A percentile compares a stretch with the other conserved stretches of the same genome.
Evolutionary conservation across 92 coral and sea anemone species (phyloP).

Genomic region (Phenganax subtilis): DNA sequence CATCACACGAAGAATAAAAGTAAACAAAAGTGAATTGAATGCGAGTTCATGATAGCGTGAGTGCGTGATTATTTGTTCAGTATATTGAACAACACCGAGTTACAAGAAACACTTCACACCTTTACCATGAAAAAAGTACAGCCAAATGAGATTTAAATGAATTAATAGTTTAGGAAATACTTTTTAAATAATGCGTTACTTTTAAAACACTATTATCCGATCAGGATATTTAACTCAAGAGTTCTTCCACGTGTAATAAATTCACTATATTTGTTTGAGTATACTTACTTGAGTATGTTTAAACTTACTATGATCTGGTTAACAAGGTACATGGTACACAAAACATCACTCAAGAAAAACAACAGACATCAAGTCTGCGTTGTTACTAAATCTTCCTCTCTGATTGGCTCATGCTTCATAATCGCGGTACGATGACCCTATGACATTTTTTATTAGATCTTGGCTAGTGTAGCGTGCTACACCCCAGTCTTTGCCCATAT

Average conservation of each 20-base stretch:
- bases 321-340: neutral
- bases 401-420: conserved; percentile 22
- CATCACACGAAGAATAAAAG: neutral
- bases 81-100: neutral
- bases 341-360: conserved; percentile 19
- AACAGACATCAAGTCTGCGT: conserved; percentile 36
- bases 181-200: neutral
- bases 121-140: neutral
- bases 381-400: neutral
- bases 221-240: conserved; percentile 29
- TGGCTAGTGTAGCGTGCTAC: conserved; percentile 24
- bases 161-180: conserved; percentile 33
- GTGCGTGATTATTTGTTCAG: neutral
- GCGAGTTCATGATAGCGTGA: neutral
- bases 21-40: neutral
- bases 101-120: conserved; percentile 18
- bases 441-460: conserved; percentile 29
- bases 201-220: conserved; percentile 23
- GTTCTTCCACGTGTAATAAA: neutral
- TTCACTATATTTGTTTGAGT: neutral
- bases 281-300: neutral
- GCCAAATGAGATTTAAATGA: conserved; percentile 39
- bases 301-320: neutral
- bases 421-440: conserved; percentile 27
- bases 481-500: conserved; percentile 37